A percentile compares a stretch with the other conserved stretches of the same genome.
Conservation (phyloP, 1,140 invertebrate genomes). For the Danaus plexippus region DNA sequence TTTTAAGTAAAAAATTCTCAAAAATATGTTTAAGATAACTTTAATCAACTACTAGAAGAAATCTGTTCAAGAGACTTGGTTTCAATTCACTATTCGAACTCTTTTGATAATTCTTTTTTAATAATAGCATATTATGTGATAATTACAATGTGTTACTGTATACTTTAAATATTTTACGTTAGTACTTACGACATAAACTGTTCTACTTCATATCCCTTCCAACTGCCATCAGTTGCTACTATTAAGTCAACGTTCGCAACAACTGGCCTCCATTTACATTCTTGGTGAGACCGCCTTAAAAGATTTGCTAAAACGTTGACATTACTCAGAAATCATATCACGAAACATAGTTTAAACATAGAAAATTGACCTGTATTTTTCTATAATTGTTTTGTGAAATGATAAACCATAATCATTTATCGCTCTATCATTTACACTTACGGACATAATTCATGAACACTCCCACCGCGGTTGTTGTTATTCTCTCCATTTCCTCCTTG, state of each 20-base stretch:
- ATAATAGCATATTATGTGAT: no score
- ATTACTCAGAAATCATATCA: conserved; percentile 1
- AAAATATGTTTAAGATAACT: no score
- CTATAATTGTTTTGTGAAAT: no score
- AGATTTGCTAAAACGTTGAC: conserved; percentile 36
- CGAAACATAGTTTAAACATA: conserved; percentile 9
- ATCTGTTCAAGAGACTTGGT: no score
- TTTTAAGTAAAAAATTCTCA: no score
- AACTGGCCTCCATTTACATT: conserved; percentile 47
- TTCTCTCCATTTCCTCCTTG: conserved; percentile 52
- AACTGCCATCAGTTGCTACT: conserved; percentile 69
- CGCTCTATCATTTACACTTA: conserved; percentile 35
- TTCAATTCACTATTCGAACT: no score
- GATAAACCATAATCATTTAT: no score
- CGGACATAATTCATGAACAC: conserved; percentile 61
- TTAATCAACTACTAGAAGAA: no score
- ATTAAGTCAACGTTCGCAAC: conserved; percentile 64
- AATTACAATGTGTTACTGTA: no score
- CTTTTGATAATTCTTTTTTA: no score
- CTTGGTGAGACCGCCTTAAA: conserved; percentile 37
- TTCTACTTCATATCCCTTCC: conserved; percentile 68
- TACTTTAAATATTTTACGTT: no score
- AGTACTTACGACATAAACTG: conserved; percentile 72
- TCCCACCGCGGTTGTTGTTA: conserved; percentile 49
- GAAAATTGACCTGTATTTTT: background rate